Percentiles rank a stretch among this genome's conserved stretches.
Evolutionary conservation across 2,797 vertebrate genomes (phyloP).

Genomic region (Artibeus jamaicensis): DNA sequence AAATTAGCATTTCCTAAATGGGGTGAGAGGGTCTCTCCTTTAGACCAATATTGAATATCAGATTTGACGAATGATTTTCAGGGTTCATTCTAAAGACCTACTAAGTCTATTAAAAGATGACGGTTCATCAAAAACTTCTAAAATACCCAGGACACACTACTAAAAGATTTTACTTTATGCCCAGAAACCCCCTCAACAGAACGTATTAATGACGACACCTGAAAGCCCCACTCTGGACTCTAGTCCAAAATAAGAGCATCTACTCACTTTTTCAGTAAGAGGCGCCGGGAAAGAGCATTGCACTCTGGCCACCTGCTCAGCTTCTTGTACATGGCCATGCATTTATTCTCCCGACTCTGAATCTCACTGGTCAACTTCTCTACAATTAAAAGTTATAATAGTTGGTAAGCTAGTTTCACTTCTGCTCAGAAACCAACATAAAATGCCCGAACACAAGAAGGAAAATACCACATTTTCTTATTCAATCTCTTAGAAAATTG

Average conservation of each 20-base stretch:
- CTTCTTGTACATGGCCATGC: conserved; percentile 95
- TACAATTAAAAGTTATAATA: conserved; percentile 77
- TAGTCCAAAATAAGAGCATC: not conserved
- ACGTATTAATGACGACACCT: not conserved
- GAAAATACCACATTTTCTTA: not conserved
- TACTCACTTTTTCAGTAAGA: conserved; percentile 95
- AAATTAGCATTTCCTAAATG: not conserved
- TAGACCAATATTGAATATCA: not conserved
- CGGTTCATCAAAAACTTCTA: not conserved
- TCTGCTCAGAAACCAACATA: conserved; percentile 15
- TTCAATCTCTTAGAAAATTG: conserved; percentile 7
- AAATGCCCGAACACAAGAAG: not conserved
- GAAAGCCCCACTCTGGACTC: not conserved
- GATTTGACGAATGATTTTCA: not conserved
- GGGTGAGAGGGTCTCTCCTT: not conserved
- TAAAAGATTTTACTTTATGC: not conserved
- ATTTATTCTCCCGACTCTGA: conserved; percentile 96
- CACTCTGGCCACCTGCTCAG: conserved; percentile 95
- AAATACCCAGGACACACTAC: not conserved
- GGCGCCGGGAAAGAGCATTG: conserved; percentile 92
- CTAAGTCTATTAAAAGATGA: not conserved
- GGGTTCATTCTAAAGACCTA: not conserved
- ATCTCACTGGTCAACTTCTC: conserved; percentile 98
- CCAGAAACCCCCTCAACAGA: not conserved
- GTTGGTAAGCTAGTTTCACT: conserved; percentile 34